Conservation (phyloP, 2,888 invertebrate genomes). For the Callyntrura sp. region DNA sequence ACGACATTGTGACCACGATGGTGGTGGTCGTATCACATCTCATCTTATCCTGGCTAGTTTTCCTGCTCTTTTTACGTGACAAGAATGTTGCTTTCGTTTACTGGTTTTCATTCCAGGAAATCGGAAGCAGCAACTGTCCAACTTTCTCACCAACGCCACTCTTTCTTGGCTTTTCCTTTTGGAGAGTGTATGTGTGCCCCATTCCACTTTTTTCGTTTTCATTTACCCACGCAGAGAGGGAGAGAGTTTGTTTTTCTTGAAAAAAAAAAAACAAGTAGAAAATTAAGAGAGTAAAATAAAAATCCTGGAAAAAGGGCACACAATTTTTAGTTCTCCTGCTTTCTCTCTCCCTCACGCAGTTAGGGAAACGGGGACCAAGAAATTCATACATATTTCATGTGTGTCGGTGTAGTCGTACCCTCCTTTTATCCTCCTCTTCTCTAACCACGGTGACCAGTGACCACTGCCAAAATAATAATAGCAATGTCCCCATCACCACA, state of each 20-base stretch:
- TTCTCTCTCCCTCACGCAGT: slow-evolving; percentile 48
- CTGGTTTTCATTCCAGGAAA: slow-evolving; percentile 35
- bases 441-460: neutral
- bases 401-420: slow-evolving; percentile 42
- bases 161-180: slow-evolving; percentile 7
- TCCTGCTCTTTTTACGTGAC: slow-evolving; percentile 58
- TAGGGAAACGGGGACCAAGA: slow-evolving; percentile 45
- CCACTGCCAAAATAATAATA: slow-evolving; percentile 51
- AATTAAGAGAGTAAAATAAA: slow-evolving; percentile 14
- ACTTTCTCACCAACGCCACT: slow-evolving; percentile 50
- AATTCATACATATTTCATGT: slow-evolving; percentile 76
- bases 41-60: slow-evolving; percentile 59
- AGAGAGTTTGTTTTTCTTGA: slow-evolving; percentile 35
- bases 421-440: slow-evolving; percentile 8
- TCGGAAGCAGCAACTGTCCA: slow-evolving; percentile 68
- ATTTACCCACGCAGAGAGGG: slow-evolving; percentile 60
- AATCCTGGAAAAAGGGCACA: neutral
- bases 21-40: slow-evolving; percentile 60
- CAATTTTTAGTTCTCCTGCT: too few species aligned
- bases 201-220: slow-evolving; percentile 54
- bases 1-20: neutral
- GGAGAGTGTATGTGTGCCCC: too few species aligned
- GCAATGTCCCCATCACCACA: neutral
- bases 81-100: too few species aligned
- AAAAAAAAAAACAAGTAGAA: slow-evolving; percentile 29